Base-by-base conservation (phyloP, 2,797 vertebrate genomes). In the Peromyscus eremicus region DNA sequence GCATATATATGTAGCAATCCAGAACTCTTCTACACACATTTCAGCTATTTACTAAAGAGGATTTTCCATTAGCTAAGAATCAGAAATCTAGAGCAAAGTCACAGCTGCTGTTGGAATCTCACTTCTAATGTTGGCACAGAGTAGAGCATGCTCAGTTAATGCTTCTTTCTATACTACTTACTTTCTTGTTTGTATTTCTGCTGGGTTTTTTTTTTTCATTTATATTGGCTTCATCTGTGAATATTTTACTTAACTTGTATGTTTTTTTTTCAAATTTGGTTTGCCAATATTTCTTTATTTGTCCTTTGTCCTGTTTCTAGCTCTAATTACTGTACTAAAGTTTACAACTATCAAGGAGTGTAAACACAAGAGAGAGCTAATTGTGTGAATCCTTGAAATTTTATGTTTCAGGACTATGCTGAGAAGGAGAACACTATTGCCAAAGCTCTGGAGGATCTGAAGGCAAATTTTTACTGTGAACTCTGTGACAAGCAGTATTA, bases 401-500 rank as follows among this genome's bases (percentile, higher is more conserved):
- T 96, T 80, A 89, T 95, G 82, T 94, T 98, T 64, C 97, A 99
- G 99, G 99, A 99, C 98, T 99, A 99, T 97, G 98, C 99, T 91
- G 99, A 99, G 98, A 99, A 99, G 98, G 99, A 98, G 98, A 99
- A 97, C 98, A 99, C 98, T n/a, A 99, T 99, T 98, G 98, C 99
- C 96, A 99, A 99, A 98, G 99, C 99, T 91, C 97, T 99, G 91
- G 99, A 99, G 98, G 99, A 99, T 79, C 98, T 99, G 95, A 99
- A 99, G 98, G 99, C 99, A 94, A 99, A 99, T 97, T 99, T 99
- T 98, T 99, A 99, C 99, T 99, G 99, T 97, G 99, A 99, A 98
- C 99, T 99, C 93, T 99, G 99, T 95, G 99, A 99, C 98, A 99
- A 99, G 98, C 99, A 99, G 98, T 99, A 99, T 92, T 99, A 99